phyloP scores from a whole-genome alignment of 2,797 vertebrate species.

The Prunella strophiata region DNA sequence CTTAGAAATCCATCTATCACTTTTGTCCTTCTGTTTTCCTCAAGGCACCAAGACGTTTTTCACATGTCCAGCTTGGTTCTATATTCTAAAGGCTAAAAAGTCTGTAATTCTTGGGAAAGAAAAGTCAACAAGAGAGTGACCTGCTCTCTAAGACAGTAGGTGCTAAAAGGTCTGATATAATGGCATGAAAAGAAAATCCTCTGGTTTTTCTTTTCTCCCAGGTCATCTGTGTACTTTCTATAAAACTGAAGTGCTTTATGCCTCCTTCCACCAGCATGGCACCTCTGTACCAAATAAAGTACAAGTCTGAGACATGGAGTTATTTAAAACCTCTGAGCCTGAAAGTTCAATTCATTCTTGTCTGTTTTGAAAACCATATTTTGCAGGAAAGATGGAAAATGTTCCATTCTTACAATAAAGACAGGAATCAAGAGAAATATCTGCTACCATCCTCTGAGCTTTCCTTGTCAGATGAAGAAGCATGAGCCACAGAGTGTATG shows the following conservation, averaged over 20 bases:
- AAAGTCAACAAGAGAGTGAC: not conserved
- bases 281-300: not conserved
- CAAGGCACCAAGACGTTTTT: not conserved
- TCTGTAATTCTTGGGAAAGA: not conserved
- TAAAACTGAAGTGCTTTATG: not conserved
- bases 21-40: not conserved
- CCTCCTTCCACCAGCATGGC: not conserved
- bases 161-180: not conserved
- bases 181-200: not conserved
- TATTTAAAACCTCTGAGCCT: not conserved
- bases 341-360: not conserved
- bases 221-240: not conserved
- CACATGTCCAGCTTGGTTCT: not conserved
- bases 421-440: not conserved
- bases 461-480: not conserved
- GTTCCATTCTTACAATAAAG: not conserved
- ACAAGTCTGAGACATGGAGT: not conserved
- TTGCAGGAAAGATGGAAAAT: not conserved
- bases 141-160: not conserved
- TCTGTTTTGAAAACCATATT: not conserved
- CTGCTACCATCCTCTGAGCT: not conserved
- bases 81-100: not conserved
- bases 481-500: not conserved
- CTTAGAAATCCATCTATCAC: not conserved
- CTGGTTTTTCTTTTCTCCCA: not conserved